A percentile compares a stretch with the other conserved stretches of the same genome.
These are phyloP conservation scores for Acanthoscelides obtectus DNA, from an alignment of 2,888 invertebrate species.

Conservation along the genomic window DNA sequence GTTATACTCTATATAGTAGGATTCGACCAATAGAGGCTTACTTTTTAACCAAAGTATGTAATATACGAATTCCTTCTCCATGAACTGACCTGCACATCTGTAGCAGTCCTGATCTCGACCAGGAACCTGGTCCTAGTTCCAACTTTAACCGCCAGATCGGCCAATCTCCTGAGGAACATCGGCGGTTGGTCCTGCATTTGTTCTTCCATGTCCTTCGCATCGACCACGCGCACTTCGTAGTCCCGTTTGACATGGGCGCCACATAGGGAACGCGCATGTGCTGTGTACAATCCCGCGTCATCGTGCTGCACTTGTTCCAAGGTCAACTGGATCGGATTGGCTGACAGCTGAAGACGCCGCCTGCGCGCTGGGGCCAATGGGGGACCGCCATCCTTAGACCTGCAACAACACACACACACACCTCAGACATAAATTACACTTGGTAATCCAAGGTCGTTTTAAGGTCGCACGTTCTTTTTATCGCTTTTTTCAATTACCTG, in stretches of 20 bases:
- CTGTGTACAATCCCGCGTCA: constrained; percentile 72
- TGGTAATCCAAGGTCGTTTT: too few species aligned
- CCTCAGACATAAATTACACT: too few species aligned
- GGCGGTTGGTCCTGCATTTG: constrained; percentile 77
- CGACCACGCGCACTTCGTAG: constrained; percentile 56
- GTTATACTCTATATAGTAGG: too few species aligned
- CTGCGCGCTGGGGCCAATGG: constrained; percentile 66
- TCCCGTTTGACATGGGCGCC: constrained; percentile 51
- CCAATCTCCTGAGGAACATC: constrained; percentile 75
- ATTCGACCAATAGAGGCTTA: too few species aligned
- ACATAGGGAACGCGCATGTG: constrained; percentile 59
- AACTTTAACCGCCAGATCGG: constrained; percentile 84
- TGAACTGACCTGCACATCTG: constrained; percentile 39
- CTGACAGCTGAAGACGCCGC: constrained; percentile 53
- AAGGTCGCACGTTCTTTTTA: too few species aligned
- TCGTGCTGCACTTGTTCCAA: constrained; percentile 69
- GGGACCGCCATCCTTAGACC: constrained; percentile 55
- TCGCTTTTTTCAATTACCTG: too few species aligned
- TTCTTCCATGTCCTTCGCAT: constrained; percentile 52
- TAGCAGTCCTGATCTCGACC: constrained; percentile 72
- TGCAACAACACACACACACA: constrained; percentile 29
- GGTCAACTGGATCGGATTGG: constrained; percentile 66
- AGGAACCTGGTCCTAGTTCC: constrained; percentile 81
- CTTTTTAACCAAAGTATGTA: neutral
- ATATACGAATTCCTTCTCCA: neutral